A percentile compares a stretch with the other conserved stretches of the same genome.
Conservation (phyloP, 2,113 vertebrate species). For the Malurus melanocephalus region DNA sequence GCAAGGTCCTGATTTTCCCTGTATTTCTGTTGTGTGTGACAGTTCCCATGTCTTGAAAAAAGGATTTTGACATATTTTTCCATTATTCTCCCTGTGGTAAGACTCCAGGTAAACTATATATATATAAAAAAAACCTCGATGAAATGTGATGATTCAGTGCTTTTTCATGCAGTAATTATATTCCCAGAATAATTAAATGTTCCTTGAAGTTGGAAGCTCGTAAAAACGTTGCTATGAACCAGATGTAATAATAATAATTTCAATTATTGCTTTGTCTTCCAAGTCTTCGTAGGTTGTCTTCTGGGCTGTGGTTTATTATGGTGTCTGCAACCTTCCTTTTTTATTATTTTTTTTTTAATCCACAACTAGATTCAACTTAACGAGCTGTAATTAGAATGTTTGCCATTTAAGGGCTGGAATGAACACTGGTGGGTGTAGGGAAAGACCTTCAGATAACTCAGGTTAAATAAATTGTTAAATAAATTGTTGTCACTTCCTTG, state of each 20-base stretch:
- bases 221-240: neutral
- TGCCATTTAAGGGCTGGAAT: neutral
- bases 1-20: neutral
- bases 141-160: neutral
- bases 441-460: neutral
- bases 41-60: neutral
- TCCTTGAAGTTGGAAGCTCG: neutral
- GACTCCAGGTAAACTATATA: neutral
- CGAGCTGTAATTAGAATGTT: neutral
- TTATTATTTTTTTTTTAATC: neutral
- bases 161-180: neutral
- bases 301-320: neutral
- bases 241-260: neutral
- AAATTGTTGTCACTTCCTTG: neutral
- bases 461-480: neutral
- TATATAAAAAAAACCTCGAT: neutral
- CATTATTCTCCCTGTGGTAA: neutral
- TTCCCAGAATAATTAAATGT: neutral
- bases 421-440: fast-evolving
- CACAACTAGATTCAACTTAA: neutral
- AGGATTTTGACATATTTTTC: neutral
- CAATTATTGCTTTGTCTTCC: neutral
- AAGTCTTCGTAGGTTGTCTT: neutral
- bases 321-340: neutral
- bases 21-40: neutral